A percentile compares a stretch with the other conserved stretches of the same genome.
phyloP scores from a whole-genome alignment of 2,113 vertebrate species.

The Psittacus erithacus region DNA sequence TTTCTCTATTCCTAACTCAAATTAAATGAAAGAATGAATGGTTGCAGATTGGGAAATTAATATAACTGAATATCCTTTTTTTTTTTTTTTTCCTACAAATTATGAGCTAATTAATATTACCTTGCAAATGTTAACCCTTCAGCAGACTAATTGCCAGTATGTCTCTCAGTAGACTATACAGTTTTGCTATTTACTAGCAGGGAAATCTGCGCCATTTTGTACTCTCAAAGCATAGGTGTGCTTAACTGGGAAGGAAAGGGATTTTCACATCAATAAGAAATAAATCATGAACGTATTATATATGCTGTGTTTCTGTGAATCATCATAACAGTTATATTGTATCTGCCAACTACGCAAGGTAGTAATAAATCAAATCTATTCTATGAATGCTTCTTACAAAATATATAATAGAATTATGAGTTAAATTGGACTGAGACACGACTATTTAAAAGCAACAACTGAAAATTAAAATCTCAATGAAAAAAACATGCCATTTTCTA shows the following conservation, averaged over 20 bases:
- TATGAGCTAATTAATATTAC: neutral
- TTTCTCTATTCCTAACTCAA: neutral
- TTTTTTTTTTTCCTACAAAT: neutral
- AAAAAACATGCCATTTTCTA: neutral
- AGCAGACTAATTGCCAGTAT: neutral
- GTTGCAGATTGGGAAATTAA: neutral
- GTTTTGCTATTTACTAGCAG: neutral
- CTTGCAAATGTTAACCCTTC: neutral
- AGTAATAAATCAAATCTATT: neutral
- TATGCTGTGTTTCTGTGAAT: neutral
- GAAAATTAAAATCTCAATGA: neutral
- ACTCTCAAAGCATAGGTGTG: neutral
- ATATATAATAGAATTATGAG: neutral
- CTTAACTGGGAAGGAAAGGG: neutral
- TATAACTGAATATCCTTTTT: neutral
- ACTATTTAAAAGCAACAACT: neutral
- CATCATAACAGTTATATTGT: neutral
- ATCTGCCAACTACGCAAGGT: neutral
- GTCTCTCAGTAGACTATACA: neutral
- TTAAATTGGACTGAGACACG: neutral
- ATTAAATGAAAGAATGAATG: neutral
- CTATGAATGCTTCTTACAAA: neutral
- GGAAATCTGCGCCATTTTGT: neutral
- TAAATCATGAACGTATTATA: neutral
- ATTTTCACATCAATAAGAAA: slow-evolving; percentile 18